Evolutionary conservation across 1,140 invertebrate species (phyloP).

Genomic region (Lasaia peninsularis): DNA sequence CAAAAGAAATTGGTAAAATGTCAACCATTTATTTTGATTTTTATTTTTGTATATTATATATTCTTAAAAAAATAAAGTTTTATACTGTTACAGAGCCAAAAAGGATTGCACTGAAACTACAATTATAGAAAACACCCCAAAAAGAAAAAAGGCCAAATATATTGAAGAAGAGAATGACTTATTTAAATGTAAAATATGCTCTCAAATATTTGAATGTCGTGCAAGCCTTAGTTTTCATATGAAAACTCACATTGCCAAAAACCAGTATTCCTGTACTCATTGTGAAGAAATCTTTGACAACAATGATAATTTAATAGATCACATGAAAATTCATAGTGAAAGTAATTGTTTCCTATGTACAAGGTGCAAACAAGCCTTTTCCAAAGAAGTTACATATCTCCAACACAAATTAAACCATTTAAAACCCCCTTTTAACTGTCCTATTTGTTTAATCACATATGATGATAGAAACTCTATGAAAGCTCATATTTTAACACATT

Average conservation of each 20-base stretch:
- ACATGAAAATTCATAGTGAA: neutral
- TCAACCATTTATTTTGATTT: too few species aligned
- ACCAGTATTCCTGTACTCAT: neutral
- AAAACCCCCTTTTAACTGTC: slow-evolving; percentile 7
- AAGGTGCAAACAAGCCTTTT: slow-evolving; percentile 14
- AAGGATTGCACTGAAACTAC: neutral
- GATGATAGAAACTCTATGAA: neutral
- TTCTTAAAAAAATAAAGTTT: neutral
- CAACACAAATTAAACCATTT: neutral
- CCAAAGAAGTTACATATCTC: neutral
- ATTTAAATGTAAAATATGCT: neutral
- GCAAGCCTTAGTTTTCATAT: neutral
- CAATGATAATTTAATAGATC: neutral
- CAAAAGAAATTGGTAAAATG: too few species aligned
- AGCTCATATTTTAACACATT: slow-evolving; percentile 10
- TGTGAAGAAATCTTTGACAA: slow-evolving; percentile 11
- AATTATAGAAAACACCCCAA: neutral
- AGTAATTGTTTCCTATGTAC: slow-evolving; percentile 11
- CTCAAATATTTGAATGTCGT: neutral
- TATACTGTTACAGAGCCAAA: neutral
- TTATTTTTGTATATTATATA: too few species aligned
- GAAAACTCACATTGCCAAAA: neutral
- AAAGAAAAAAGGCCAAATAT: neutral
- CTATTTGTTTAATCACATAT: neutral
- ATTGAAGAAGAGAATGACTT: neutral